Conservation (phyloP, 2,888 invertebrate species). For the Linyphia triangularis region DNA sequence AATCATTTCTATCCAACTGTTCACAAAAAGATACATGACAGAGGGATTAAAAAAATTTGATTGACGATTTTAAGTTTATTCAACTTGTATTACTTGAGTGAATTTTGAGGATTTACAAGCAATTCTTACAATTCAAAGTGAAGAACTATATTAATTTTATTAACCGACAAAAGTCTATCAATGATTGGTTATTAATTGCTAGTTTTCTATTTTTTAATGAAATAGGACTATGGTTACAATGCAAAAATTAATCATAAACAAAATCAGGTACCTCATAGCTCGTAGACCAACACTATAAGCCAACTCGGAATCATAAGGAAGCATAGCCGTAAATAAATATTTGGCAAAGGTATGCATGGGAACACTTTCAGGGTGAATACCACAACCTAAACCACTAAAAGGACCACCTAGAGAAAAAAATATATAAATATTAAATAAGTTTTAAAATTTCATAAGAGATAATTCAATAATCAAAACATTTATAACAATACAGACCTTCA, state of each 20-base stretch:
- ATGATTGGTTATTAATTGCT: too few species aligned
- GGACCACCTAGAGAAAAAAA: constrained; percentile 83
- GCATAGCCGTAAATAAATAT: constrained; percentile 88
- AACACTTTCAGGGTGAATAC: constrained; percentile 89
- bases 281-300: constrained; percentile 89
- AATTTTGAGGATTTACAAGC: too few species aligned
- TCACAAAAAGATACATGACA: too few species aligned
- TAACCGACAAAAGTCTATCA: neutral
- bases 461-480: neutral
- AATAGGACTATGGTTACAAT: neutral
- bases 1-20: too few species aligned
- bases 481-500: constrained; percentile 81
- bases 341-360: constrained; percentile 92
- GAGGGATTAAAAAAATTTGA: too few species aligned
- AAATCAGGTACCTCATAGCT: constrained; percentile 85
- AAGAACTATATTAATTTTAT: neutral
- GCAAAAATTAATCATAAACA: neutral
- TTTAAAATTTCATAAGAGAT: neutral
- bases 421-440: neutral
- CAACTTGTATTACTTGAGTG: too few species aligned
- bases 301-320: constrained; percentile 87
- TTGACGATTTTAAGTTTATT: too few species aligned
- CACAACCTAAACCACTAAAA: constrained; percentile 86
- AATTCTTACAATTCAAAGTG: too few species aligned
- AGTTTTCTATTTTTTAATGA: neutral